These are phyloP conservation scores for Ursus arctos DNA, from an alignment of 2,113 vertebrate genomes.

Conservation along the genomic window DNA sequence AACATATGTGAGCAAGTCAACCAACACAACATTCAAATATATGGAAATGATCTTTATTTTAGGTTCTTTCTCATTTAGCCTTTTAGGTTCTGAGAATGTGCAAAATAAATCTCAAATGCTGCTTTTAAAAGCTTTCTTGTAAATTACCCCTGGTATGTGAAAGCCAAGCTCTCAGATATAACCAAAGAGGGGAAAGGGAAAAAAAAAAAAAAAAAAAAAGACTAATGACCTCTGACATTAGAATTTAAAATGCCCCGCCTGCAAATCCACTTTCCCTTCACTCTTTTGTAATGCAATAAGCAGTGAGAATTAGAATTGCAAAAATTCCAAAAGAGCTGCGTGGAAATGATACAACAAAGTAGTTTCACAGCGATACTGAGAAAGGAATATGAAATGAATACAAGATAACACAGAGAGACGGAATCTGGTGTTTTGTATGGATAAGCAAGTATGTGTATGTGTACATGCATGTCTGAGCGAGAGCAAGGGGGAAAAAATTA, in stretches of 20 bases:
- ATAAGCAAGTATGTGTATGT: not conserved
- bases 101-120: conserved; percentile 82
- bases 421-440: not conserved
- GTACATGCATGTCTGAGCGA: not conserved
- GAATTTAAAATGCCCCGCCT: conserved; percentile 85
- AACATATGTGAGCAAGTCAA: conserved; percentile 32
- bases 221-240: conserved; percentile 86
- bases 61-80: conserved; percentile 72
- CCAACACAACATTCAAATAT: conserved; percentile 67
- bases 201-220: conserved; percentile 69
- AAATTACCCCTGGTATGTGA: conserved; percentile 63
- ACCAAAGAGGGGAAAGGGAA: conserved; percentile 39
- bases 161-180: conserved; percentile 66
- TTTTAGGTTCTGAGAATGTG: conserved; percentile 72
- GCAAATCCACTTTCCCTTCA: conserved; percentile 77
- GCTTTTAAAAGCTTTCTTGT: conserved; percentile 78
- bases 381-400: conserved; percentile 77
- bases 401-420: conserved; percentile 71
- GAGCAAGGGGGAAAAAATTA: not conserved
- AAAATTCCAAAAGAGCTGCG: conserved; percentile 79
- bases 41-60: conserved; percentile 74
- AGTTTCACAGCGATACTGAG: conserved; percentile 77
- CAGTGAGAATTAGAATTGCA: conserved; percentile 87
- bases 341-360: conserved; percentile 83
- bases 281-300: conserved; percentile 81